Conservation (phyloP, 2,797 vertebrate genomes). For the Eremophila alpestris region DNA sequence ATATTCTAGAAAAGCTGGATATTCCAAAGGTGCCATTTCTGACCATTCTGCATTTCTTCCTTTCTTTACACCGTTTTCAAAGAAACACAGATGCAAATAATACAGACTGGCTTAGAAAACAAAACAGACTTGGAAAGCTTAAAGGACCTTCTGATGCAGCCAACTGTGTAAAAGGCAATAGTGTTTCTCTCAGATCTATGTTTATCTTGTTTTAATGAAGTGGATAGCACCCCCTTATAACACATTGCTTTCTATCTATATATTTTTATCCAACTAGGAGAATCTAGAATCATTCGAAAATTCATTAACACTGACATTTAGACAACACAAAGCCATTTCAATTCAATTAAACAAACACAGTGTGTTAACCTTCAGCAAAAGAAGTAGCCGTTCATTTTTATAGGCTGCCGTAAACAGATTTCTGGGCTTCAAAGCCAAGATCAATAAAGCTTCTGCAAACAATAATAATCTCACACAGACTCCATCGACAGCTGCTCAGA, state of each 20-base stretch:
- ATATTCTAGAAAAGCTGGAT: neutral
- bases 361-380: conserved; percentile 77
- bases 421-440: conserved; percentile 74
- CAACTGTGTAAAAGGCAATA: conserved; percentile 20
- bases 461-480: conserved; percentile 77
- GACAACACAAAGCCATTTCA: conserved; percentile 75
- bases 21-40: neutral
- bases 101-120: neutral
- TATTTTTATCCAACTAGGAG: conserved; percentile 22
- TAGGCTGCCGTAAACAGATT: conserved; percentile 75
- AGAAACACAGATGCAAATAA: neutral
- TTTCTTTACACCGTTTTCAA: neutral
- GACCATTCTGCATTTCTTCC: neutral
- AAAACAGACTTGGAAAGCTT: neutral
- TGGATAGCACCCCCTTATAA: neutral
- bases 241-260: conserved; percentile 19
- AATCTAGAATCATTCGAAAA: conserved; percentile 57
- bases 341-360: conserved; percentile 81
- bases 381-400: conserved; percentile 76
- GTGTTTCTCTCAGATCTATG: neutral
- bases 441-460: conserved; percentile 78
- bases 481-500: conserved; percentile 74
- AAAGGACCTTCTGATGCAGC: neutral
- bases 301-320: conserved; percentile 79
- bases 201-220: conserved; percentile 14